Evolutionary conservation across 2,888 invertebrate species (phyloP).

Genomic region (Mythimna vitellina): DNA sequence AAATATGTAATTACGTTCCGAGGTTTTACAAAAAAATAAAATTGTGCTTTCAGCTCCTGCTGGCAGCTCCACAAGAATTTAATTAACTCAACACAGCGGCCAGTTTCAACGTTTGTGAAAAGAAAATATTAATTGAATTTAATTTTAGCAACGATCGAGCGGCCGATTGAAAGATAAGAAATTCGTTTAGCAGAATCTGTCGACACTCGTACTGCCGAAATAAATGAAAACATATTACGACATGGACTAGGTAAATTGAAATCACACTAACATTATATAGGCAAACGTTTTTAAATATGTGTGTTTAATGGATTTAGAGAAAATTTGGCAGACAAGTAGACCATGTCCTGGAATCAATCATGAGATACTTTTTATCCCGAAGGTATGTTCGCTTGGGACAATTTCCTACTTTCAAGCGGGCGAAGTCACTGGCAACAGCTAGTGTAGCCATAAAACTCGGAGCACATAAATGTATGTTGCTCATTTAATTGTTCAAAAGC

Average conservation of each 20-base stretch:
- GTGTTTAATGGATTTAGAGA: too few species aligned
- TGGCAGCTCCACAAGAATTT: slow-evolving; percentile 63
- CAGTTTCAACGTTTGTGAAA: slow-evolving; percentile 58
- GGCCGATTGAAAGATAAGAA: slow-evolving; percentile 44
- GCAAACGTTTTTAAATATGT: not conserved
- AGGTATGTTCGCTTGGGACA: too few species aligned
- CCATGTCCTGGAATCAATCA: too few species aligned
- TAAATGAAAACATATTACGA: slow-evolving; percentile 6
- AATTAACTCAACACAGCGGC: slow-evolving; percentile 66
- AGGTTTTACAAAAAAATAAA: slow-evolving; percentile 56
- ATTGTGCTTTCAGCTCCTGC: slow-evolving; percentile 55
- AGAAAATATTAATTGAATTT: slow-evolving; percentile 64
- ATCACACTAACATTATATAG: not conserved
- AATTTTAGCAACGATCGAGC: slow-evolving; percentile 50
- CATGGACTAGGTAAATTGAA: slow-evolving; percentile 16
- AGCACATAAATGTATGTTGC: slow-evolving; percentile 46
- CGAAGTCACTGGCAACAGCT: too few species aligned
- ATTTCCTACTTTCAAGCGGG: too few species aligned
- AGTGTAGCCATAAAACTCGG: slow-evolving; percentile 43
- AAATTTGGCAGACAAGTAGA: too few species aligned
- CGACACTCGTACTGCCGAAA: slow-evolving; percentile 7
- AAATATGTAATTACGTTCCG: slow-evolving; percentile 45
- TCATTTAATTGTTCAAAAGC: slow-evolving; percentile 64
- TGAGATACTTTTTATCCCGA: too few species aligned
- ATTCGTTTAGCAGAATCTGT: slow-evolving; percentile 38